Percentiles rank a stretch among this genome's conserved stretches.
Evolutionary conservation across 2,113 vertebrate genomes (phyloP).

Genomic region (Hemiscyllium ocellatum): DNA sequence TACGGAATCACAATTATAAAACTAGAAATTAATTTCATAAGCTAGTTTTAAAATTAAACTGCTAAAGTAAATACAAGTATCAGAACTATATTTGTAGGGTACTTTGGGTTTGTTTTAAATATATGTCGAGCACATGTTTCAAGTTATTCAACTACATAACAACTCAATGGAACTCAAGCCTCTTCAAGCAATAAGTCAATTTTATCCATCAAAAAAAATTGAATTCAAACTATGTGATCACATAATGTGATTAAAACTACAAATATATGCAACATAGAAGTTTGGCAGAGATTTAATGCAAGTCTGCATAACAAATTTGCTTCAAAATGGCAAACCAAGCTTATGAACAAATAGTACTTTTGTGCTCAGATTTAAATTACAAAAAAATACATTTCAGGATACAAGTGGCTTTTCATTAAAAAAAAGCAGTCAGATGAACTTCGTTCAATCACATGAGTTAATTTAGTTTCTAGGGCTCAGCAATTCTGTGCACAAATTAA

Average conservation of each 20-base stretch:
- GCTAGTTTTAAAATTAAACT: not conserved
- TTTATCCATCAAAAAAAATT: not conserved
- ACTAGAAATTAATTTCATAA: not conserved
- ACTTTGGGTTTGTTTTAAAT: not conserved
- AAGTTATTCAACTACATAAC: not conserved
- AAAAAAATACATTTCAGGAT: constrained; percentile 8
- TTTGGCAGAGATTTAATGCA: not conserved
- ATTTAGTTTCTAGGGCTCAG: not conserved
- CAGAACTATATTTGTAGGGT: not conserved
- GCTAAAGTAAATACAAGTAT: not conserved
- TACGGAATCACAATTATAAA: not conserved
- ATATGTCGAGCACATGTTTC: not conserved
- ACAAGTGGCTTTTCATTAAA: constrained; percentile 4
- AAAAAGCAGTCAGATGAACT: constrained; percentile 18
- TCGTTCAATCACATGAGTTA: not conserved
- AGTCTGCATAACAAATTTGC: not conserved
- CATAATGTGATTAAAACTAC: not conserved
- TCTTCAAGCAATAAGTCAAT: not conserved
- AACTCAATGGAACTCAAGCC: not conserved
- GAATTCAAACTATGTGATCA: not conserved
- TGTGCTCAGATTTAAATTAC: not conserved
- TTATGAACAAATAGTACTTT: constrained; percentile 3
- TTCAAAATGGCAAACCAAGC: not conserved
- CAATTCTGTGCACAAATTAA: not conserved
- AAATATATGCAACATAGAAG: not conserved